These are phyloP conservation scores for Andinoacara biseriatus DNA, from an alignment of 2,113 vertebrate species.

Conservation along the genomic window DNA sequence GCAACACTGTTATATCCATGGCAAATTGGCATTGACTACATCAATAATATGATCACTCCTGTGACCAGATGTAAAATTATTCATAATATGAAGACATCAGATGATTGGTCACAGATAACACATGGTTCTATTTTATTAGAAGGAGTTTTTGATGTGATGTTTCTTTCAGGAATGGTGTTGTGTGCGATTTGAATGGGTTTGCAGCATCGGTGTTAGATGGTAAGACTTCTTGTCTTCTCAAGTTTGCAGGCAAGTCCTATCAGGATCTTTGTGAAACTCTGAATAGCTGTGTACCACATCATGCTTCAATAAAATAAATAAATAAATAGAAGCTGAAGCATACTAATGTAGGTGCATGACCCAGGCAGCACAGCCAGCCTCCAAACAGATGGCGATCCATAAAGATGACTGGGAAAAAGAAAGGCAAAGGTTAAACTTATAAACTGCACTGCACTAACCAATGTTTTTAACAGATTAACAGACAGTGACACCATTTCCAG, in stretches of 20 bases:
- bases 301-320: background rate
- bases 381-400: background rate
- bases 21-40: slow-evolving; percentile 63
- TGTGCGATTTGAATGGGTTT: background rate
- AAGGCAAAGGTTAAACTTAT: background rate
- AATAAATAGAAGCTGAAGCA: background rate
- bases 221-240: background rate
- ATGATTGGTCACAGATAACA: slow-evolving; percentile 61
- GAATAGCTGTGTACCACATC: background rate
- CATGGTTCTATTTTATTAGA: slow-evolving; percentile 51
- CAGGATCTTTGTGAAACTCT: background rate
- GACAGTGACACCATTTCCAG: background rate
- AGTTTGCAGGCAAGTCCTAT: background rate
- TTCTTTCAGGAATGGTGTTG: background rate
- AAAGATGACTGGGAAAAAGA: background rate
- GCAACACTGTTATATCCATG: slow-evolving; percentile 57
- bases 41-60: slow-evolving; percentile 71
- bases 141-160: slow-evolving; percentile 15
- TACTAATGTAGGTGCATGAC: background rate
- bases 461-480: background rate
- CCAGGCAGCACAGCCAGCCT: background rate
- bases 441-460: background rate
- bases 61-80: slow-evolving; percentile 73
- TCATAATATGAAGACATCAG: slow-evolving; percentile 71
- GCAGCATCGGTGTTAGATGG: background rate